Evolutionary conservation across 2,113 vertebrate species (phyloP), one percentile per base, ranked within the genome.

Genomic region (Poeciliopsis occidentalis): DNA sequence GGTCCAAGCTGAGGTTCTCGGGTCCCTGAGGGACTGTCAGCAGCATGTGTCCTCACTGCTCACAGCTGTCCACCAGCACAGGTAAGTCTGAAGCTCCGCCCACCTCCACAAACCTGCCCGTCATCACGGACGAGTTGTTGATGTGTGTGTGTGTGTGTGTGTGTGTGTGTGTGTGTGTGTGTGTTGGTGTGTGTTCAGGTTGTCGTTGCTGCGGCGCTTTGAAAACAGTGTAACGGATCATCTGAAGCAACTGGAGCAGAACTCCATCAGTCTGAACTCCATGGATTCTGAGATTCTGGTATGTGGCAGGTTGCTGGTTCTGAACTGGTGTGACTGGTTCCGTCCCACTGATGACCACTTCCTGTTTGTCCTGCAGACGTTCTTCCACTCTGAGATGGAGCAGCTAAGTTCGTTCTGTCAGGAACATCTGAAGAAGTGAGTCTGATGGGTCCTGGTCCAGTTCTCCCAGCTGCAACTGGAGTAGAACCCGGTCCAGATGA

Each of bases 391-490:
- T 0, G 95, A 97, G 76, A 88, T 92, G 1, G 70, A 91, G 69
- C 92, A 92, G 54, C 80, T 97, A 73, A 87, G 79, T 19, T 88
- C 89, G 7, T 96, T 97, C 88, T 97, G 94, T 72, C 88, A 91
- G 2, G 54, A 81, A 34, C 94, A 95, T 76, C 89, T 90, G 32
- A 83, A 90, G 73, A 96, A 95, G 97, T 98, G 12, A 62, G 76
- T 79, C n/a, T 66, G 68, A 30, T 41, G 31, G 12, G 66, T 19
- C 64, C 11, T 22, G 19, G 10, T 47, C 26, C 34, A 3, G 44
- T 60, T 71, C 10, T 29, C 19, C 12, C 5, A 3, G 10, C 10
- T 10, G 13, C 1, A 41, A 64, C 47, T 5, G 44, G 13, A 24
- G 2, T 24, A 24, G 51, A 54, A n/a, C 51, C 7, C 1, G 19